Conservation (phyloP, 2,113 vertebrate genomes). For the Narcine bancroftii region DNA sequence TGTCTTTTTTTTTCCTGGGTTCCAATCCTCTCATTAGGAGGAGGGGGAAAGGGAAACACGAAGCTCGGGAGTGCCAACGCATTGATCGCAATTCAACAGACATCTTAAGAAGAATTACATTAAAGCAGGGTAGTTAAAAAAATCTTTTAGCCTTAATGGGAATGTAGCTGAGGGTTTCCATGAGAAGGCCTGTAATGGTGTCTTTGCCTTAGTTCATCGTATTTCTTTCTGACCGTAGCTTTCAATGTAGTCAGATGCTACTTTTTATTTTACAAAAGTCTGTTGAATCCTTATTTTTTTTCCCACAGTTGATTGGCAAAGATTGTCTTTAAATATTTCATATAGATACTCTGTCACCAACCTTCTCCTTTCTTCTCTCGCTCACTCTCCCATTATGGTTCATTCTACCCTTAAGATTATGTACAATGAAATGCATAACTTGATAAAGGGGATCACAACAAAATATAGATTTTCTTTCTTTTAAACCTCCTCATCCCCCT, state of each 20-base stretch:
- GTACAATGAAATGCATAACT: conserved; percentile 16
- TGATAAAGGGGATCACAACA: conserved; percentile 24
- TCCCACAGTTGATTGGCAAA: background rate
- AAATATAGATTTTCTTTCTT: conserved; percentile 6
- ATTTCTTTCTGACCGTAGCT: background rate
- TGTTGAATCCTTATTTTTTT: background rate
- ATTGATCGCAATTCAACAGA: background rate
- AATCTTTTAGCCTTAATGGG: background rate
- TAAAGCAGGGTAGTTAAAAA: background rate
- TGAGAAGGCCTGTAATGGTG: background rate
- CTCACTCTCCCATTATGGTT: background rate
- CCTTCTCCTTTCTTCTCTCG: background rate
- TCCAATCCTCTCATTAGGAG: background rate
- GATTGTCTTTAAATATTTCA: conserved; percentile 17
- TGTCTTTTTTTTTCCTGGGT: background rate
- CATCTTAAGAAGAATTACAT: background rate
- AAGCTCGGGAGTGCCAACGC: background rate
- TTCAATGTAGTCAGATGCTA: background rate
- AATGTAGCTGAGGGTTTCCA: background rate
- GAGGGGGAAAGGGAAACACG: background rate
- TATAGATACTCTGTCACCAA: background rate
- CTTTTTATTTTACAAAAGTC: background rate
- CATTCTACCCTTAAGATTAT: conserved; percentile 14
- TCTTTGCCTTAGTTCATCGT: background rate
- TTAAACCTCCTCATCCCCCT: background rate